Evolutionary conservation across 1,140 invertebrate genomes (phyloP), one percentile per base, ranked within the genome.

Genomic region (Riptortus pedestris): DNA sequence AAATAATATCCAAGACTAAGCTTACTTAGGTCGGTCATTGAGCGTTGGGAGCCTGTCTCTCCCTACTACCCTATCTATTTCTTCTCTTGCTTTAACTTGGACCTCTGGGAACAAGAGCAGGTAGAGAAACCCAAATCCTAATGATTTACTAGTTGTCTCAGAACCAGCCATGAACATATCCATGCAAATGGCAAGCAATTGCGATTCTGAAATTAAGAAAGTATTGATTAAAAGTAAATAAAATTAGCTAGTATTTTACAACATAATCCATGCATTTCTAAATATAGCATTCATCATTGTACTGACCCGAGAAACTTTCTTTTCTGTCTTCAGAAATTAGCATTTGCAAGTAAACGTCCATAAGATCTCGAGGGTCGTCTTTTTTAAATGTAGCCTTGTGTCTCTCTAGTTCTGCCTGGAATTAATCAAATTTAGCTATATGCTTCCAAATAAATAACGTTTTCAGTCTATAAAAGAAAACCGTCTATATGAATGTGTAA

Each of bases 141-240:
- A 75, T 26, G 82, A 83, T 70, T 90, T 90, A 24, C 80, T 83
- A 0, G 88, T 90, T 0, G 89, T 91, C 73, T 92, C 88, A 0
- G 87, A 85, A 0, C 88, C 88, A 28, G 87, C 88, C 75, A 90
- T 85, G 67, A 90, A 90, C 76, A 91, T 79, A 67, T 91, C 88
- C 76, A 90, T 75, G 69, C 87, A 89, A 47, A 87, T 81, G 0
- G 86, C 85, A 48, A 90, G 72, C 45, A 91, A 71, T 66, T 90
- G 87, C 47, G 79, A 78, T 71, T 90, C 87, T 71, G 71, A 69
- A 71, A 71, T 65, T n/a, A n/a, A n/a, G n/a, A n/a, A n/a, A n/a
- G n/a, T n/a, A n/a, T n/a, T n/a, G n/a, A n/a, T n/a, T n/a, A n/a
- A n/a, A n/a, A n/a, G n/a, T n/a, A 61, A 73, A 80, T 14, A 16